Evolutionary conservation across 2,797 vertebrate species (phyloP).

Genomic region (Liparis tanakae): DNA sequence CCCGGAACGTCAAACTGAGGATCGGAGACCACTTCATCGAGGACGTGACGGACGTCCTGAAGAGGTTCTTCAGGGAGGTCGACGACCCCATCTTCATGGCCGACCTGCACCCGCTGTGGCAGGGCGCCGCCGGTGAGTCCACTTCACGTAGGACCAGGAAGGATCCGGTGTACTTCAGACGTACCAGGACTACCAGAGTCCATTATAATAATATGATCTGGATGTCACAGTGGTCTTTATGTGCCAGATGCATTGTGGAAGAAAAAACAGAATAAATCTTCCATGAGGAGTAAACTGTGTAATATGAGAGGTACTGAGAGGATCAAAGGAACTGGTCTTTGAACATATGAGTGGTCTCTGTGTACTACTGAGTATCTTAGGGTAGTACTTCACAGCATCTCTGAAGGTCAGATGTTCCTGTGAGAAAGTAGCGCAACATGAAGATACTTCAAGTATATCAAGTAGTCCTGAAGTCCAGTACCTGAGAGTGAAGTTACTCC

Average conservation of each 20-base stretch:
- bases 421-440: neutral
- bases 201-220: no score
- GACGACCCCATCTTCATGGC: constrained; percentile 93
- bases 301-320: no score
- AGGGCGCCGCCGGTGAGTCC: constrained; percentile 87
- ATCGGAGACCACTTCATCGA: constrained; percentile 97
- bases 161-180: neutral
- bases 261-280: no score
- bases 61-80: constrained; percentile 96
- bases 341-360: no score
- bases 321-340: no score
- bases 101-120: constrained; percentile 92
- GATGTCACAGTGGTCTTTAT: no score
- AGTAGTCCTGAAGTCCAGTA: neutral
- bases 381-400: neutral
- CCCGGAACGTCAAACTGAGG: constrained; percentile 93
- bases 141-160: neutral
- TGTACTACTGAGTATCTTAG: neutral
- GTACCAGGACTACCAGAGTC: no score
- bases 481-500: no score
- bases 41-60: constrained; percentile 95
- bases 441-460: no score
- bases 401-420: neutral
- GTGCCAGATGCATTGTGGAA: no score
- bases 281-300: no score